Conservation (phyloP, 2,888 invertebrate genomes). For the Clepsis dumicolana region DNA sequence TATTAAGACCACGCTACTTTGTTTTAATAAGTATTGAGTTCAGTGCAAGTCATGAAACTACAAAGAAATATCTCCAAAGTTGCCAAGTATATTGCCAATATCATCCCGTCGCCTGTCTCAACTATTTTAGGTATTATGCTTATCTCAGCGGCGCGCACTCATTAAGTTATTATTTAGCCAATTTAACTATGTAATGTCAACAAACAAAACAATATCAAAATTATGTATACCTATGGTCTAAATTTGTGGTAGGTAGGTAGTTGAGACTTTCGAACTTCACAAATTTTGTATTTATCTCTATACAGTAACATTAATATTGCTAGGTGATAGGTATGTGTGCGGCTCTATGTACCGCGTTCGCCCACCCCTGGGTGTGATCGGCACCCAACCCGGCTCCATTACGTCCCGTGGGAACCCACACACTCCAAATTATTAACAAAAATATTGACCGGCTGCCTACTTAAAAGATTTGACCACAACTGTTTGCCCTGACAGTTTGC, state of each 20-base stretch:
- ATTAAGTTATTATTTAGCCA: too few species aligned
- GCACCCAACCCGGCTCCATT: conserved; percentile 73
- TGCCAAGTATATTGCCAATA: too few species aligned
- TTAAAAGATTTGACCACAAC: conserved; percentile 84
- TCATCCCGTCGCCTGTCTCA: too few species aligned
- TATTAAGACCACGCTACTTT: conserved; percentile 8
- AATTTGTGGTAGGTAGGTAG: too few species aligned
- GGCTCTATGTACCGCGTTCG: conserved; percentile 33
- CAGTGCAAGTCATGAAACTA: not conserved
- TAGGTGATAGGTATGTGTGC: not conserved
- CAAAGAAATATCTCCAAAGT: too few species aligned
- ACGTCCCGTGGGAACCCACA: conserved; percentile 75
- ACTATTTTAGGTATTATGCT: too few species aligned
- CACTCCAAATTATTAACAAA: conserved; percentile 84
- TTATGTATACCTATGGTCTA: too few species aligned
- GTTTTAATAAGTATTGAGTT: not conserved
- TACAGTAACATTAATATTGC: not conserved
- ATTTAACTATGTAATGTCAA: too few species aligned
- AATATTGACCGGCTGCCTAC: conserved; percentile 85
- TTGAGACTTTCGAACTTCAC: too few species aligned
- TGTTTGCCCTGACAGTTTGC: conserved; percentile 81
- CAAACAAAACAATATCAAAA: too few species aligned
- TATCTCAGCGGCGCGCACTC: too few species aligned
- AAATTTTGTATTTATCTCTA: too few species aligned
- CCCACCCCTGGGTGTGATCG: conserved; percentile 70